Evolutionary conservation across 2,888 invertebrate species (phyloP), one percentile per base, ranked within the genome.

Genomic region (Scotopteryx bipunctaria): DNA sequence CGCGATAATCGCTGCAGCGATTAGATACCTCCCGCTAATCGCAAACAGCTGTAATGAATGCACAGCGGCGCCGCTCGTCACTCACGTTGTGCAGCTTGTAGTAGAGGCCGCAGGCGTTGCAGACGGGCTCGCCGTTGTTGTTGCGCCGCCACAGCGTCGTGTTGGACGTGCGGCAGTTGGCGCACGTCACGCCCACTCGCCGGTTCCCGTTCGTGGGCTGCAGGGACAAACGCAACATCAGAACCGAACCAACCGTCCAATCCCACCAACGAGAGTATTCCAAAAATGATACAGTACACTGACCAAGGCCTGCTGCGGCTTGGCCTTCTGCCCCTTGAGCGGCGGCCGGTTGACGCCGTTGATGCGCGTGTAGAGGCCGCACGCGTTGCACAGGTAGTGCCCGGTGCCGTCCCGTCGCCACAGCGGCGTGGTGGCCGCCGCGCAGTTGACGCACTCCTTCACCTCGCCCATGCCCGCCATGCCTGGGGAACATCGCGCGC

Each of bases 361-460:
- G 83, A 92, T 93, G 77, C 92, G 91, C 73, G 84, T 91, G 93
- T 99, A 99, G 70, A 99, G 96, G 71, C 99, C 99, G 91, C 99
- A 99, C 63, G 99, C 99, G 93, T 99, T 99, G 94, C 99, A 99
- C 73, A 99, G 94, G 92, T 99, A 99, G 92, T 99, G 98, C 57
- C 99, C 99, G 71, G 98, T 98, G 84, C 98, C 98, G 93, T 99
- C 99, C 81, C 99, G 94, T 66, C 99, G 94, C 99, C 99, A 99
- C 69, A 99, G 93, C 59, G 99, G 99, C 66, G 99, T 99, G 40
- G 94, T 95, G 31, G 92, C 93, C 1, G 99, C 99, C 56, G 93
- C 93, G 83, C 99, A 99, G 91, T 99, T 99, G 66, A 97, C 97
- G 87, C 99, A 99, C 84, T 95, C 94, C 83, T 94, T 95, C 64